Percentiles rank a stretch among this genome's conserved stretches.
phyloP scores from a whole-genome alignment of 2,888 invertebrate species.

The Leptopilina drosophilae region DNA sequence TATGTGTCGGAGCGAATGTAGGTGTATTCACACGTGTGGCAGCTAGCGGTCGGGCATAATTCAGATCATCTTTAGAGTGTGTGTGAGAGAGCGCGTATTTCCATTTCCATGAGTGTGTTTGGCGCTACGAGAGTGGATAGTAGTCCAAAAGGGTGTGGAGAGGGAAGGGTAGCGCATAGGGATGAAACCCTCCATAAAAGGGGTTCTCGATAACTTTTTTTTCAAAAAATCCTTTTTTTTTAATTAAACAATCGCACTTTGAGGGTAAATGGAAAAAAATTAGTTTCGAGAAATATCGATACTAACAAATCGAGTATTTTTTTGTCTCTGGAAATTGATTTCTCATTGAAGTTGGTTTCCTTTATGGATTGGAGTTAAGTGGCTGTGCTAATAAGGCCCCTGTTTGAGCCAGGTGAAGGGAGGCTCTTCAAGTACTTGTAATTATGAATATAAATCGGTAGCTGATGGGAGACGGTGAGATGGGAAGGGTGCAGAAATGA shows the following conservation, averaged over 20 bases:
- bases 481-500: conserved; percentile 61
- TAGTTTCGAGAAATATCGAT: neutral
- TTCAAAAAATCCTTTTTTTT: too few species aligned
- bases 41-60: conserved; percentile 68
- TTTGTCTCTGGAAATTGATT: too few species aligned
- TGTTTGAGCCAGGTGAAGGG: conserved; percentile 63
- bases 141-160: conserved; percentile 50
- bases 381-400: conserved; percentile 65
- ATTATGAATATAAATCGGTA: conserved; percentile 75
- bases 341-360: too few species aligned
- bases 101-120: conserved; percentile 56
- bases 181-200: conserved; percentile 55
- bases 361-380: too few species aligned
- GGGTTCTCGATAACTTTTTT: conserved; percentile 58
- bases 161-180: conserved; percentile 50
- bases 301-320: too few species aligned
- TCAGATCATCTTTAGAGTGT: conserved; percentile 62
- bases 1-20: conserved; percentile 51
- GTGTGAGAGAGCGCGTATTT: conserved; percentile 51
- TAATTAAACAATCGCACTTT: too few species aligned
- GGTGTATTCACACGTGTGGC: conserved; percentile 69
- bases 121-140: conserved; percentile 55
- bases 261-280: too few species aligned
- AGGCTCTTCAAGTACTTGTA: conserved; percentile 57
- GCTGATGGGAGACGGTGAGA: conserved; percentile 60